These are phyloP conservation scores for Cheilosia vernalis DNA, from an alignment of 2,888 invertebrate genomes.

Conservation along the genomic window DNA sequence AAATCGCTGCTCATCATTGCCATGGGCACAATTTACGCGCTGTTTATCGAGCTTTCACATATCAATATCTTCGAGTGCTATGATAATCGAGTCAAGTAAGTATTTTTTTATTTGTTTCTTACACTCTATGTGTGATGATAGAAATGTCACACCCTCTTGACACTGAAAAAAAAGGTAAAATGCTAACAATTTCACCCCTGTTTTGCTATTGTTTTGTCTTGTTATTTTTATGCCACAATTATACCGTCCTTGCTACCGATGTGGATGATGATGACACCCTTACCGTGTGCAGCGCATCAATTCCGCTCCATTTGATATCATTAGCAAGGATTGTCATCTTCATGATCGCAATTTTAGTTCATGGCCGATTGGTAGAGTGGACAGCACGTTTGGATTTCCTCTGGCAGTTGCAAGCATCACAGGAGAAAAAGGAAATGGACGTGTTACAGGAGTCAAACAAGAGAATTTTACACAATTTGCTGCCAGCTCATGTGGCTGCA, in stretches of 20 bases:
- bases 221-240: constrained; percentile 54
- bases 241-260: constrained; percentile 24
- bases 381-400: constrained; percentile 92
- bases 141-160: constrained; percentile 42
- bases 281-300: constrained; percentile 84
- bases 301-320: constrained; percentile 91
- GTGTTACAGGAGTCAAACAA: constrained; percentile 95
- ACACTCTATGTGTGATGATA: neutral
- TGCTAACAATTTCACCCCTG: constrained; percentile 32
- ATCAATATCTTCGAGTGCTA: constrained; percentile 91
- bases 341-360: constrained; percentile 91
- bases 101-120: constrained; percentile 69
- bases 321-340: constrained; percentile 92
- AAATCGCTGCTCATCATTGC: constrained; percentile 91
- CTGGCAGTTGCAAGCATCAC: constrained; percentile 93
- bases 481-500: constrained; percentile 95
- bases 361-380: constrained; percentile 94
- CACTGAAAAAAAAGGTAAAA: neutral
- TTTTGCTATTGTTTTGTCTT: constrained; percentile 35
- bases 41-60: constrained; percentile 92
- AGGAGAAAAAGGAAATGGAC: constrained; percentile 96
- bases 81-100: constrained; percentile 90
- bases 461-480: constrained; percentile 93
- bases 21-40: constrained; percentile 91
- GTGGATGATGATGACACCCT: constrained; percentile 52